Evolutionary conservation across 2,888 invertebrate species (phyloP).

Genomic region (Drosophila kanekoi): DNA sequence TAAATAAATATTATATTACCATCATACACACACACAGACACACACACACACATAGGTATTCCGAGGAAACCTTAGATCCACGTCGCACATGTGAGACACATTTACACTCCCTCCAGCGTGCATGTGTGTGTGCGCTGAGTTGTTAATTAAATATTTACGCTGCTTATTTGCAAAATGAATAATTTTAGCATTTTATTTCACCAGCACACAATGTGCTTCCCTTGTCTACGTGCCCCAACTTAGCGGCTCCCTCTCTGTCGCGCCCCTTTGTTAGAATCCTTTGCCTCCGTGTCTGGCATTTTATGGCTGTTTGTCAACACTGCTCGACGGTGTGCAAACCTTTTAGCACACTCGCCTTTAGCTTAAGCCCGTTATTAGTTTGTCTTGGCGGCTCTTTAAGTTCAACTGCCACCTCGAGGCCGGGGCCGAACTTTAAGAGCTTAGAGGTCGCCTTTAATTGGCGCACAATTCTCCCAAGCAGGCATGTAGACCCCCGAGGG

Average conservation of each 20-base stretch:
- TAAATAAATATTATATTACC: constrained; percentile 78
- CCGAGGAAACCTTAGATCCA: constrained; percentile 68
- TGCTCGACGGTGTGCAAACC: constrained; percentile 39
- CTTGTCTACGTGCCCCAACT: constrained; percentile 38
- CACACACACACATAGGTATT: constrained; percentile 2
- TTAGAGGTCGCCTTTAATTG: constrained; percentile 48
- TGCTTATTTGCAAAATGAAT: constrained; percentile 82
- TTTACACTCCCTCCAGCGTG: background rate
- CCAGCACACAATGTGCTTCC: constrained; percentile 47
- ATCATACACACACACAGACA: constrained; percentile 25
- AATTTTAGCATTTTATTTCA: constrained; percentile 79
- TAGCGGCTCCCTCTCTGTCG: background rate
- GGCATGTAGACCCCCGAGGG: constrained; percentile 12
- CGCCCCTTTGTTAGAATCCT: constrained; percentile 1
- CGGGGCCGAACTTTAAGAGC: background rate
- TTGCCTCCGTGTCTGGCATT: constrained; percentile 54
- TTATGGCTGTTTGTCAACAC: constrained; percentile 65
- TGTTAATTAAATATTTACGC: constrained; percentile 82
- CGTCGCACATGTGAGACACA: constrained; percentile 15
- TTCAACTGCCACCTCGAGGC: constrained; percentile 17
- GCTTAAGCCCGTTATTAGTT: constrained; percentile 55
- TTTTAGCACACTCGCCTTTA: constrained; percentile 61
- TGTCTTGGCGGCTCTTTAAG: constrained; percentile 58
- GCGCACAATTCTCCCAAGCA: constrained; percentile 16
- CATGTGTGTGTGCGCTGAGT: constrained; percentile 58